Conservation (phyloP, 2,113 vertebrate species). For the Pachypanchax playfairii region DNA sequence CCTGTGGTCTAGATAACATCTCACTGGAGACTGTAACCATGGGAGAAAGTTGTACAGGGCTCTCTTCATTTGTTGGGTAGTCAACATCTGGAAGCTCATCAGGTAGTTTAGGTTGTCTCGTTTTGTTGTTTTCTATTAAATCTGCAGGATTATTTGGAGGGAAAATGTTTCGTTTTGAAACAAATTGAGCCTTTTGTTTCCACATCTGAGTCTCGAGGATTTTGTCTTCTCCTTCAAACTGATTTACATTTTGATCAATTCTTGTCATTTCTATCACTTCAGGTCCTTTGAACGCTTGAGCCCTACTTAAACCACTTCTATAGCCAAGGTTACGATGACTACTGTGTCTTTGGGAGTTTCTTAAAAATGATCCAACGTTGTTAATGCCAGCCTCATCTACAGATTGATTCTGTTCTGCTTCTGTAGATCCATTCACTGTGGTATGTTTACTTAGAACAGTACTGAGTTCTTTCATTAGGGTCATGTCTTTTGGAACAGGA, state of each 20-base stretch:
- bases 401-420: constrained; percentile 7
- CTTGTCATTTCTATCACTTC: constrained; percentile 59
- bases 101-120: constrained; percentile 18
- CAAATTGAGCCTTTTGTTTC: constrained; percentile 20
- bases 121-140: constrained; percentile 18
- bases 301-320: not conserved
- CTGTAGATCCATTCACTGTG: constrained; percentile 38
- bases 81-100: constrained; percentile 62
- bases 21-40: constrained; percentile 4
- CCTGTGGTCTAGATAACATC: not conserved
- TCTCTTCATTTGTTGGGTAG: constrained; percentile 49
- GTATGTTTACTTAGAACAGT: not conserved
- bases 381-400: not conserved
- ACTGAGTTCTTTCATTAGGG: constrained; percentile 26
- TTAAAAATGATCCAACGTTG: not conserved
- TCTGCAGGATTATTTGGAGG: not conserved
- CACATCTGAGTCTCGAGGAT: constrained; percentile 30
- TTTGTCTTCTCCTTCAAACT: constrained; percentile 26
- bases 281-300: not conserved
- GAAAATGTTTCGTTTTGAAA: constrained; percentile 11
- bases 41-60: not conserved
- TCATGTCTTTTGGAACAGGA: constrained; percentile 9
- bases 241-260: constrained; percentile 5
- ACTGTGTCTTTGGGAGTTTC: not conserved
- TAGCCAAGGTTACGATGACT: not conserved